Evolutionary conservation across 2,797 vertebrate genomes (phyloP).

Genomic region (Sebastes hubbsi): DNA sequence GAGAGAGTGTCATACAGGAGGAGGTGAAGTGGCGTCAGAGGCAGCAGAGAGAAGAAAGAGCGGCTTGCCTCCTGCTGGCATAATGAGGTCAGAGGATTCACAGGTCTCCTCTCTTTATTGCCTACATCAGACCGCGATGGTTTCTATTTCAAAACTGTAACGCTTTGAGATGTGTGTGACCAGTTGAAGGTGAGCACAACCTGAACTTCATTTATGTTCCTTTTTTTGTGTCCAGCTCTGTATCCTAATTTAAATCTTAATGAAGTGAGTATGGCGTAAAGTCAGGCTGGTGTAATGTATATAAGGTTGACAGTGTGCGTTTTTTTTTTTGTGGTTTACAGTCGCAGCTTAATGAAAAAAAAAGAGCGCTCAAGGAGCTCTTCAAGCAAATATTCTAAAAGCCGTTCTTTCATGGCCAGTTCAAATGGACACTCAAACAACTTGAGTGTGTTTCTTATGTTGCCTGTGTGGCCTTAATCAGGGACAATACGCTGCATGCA

Average conservation of each 20-base stretch:
- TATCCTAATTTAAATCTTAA: conserved; percentile 22
- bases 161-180: conserved; percentile 8
- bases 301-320: background rate
- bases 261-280: background rate
- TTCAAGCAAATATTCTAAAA: conserved; percentile 26
- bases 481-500: background rate
- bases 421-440: conserved; percentile 10
- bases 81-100: conserved; percentile 88
- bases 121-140: conserved; percentile 34
- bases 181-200: background rate
- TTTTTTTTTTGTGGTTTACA: background rate
- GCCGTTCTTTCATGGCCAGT: conserved; percentile 5
- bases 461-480: background rate
- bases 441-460: conserved; percentile 1
- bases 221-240: background rate
- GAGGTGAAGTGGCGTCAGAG: conserved; percentile 38
- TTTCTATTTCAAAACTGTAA: conserved; percentile 45
- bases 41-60: conserved; percentile 69
- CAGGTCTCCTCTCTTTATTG: conserved; percentile 57
- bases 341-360: conserved; percentile 16
- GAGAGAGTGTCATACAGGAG: background rate
- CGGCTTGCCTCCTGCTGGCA: conserved; percentile 71
- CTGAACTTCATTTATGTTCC: background rate
- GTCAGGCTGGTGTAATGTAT: background rate
- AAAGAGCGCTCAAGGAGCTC: conserved; percentile 12